Evolutionary conservation across 2,888 invertebrate genomes (phyloP).

Genomic region (Clostera curtula): DNA sequence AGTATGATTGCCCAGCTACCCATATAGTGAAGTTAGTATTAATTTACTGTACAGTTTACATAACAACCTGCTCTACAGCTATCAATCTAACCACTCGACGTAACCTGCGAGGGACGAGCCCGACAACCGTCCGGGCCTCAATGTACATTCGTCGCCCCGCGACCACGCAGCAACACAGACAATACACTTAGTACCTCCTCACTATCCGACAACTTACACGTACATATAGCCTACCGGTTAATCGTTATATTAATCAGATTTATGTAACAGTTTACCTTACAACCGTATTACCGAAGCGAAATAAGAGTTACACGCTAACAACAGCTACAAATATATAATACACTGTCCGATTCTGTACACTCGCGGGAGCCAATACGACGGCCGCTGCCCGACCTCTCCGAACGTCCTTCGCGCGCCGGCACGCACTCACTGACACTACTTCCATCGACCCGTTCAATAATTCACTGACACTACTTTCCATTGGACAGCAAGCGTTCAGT

Average conservation of each 20-base stretch:
- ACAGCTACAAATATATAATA: slow-evolving; percentile 39
- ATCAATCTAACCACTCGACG: slow-evolving; percentile 49
- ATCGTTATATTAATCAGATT: slow-evolving; percentile 67
- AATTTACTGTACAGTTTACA: slow-evolving; percentile 66
- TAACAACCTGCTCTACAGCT: slow-evolving; percentile 56
- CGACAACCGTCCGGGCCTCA: slow-evolving; percentile 19
- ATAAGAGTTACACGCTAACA: slow-evolving; percentile 51
- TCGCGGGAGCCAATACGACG: no score
- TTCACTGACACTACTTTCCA: no score
- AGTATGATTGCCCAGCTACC: slow-evolving; percentile 73
- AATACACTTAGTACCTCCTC: slow-evolving; percentile 44
- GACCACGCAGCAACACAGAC: slow-evolving; percentile 32
- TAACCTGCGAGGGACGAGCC: slow-evolving; percentile 26
- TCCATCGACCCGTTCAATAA: no score
- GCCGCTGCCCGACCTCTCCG: no score
- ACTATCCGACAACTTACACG: slow-evolving; percentile 54
- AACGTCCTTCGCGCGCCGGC: no score
- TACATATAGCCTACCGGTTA: slow-evolving; percentile 55
- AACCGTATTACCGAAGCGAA: slow-evolving; percentile 63
- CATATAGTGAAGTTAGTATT: slow-evolving; percentile 70
- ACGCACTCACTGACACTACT: no score
- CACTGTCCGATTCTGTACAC: slow-evolving; percentile 20
- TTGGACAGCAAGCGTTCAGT: no score
- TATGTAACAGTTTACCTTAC: slow-evolving; percentile 67
- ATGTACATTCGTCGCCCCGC: slow-evolving; percentile 29